These are phyloP conservation scores for Coelopa pilipes DNA, from an alignment of 2,888 invertebrate genomes.

Conservation along the genomic window DNA sequence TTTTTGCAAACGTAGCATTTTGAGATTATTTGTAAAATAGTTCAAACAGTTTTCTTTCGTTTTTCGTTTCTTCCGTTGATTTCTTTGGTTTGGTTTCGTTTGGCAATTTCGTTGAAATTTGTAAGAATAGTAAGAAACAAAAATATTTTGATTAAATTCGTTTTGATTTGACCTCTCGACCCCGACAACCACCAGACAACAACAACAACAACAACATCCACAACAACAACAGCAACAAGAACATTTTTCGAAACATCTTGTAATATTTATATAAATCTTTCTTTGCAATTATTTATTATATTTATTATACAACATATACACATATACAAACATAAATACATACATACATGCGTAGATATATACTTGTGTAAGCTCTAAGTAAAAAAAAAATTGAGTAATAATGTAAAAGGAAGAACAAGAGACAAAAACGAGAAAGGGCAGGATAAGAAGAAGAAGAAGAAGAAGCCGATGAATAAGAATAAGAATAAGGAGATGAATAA, in stretches of 20 bases:
- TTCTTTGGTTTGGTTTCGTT: constrained; percentile 26
- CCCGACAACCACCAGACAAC: constrained; percentile 3
- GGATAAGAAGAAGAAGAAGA: constrained; percentile 12
- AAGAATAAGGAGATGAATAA: neutral
- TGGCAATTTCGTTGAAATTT: neutral
- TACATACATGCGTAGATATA: constrained; percentile 32
- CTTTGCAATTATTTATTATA: constrained; percentile 44
- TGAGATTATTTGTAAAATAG: neutral
- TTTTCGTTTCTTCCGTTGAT: constrained; percentile 27
- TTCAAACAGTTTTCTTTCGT: constrained; percentile 5
- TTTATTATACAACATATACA: constrained; percentile 41
- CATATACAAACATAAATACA: constrained; percentile 39
- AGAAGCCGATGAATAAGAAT: neutral
- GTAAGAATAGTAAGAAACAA: no score
- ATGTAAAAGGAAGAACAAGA: neutral
- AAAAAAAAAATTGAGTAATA: constrained; percentile 18
- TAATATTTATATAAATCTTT: constrained; percentile 39
- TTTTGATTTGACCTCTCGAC: constrained; percentile 29
- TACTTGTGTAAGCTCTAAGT: constrained; percentile 38
- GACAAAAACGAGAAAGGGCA: no score
- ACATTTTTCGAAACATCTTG: neutral
- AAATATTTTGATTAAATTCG: neutral
- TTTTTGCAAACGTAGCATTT: neutral
- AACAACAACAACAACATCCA: constrained; percentile 1
- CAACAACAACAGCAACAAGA: neutral